Evolutionary conservation across 2,888 invertebrate genomes (phyloP), one percentile per base, ranked within the genome.

Genomic region (Steinernema carpocapsae): DNA sequence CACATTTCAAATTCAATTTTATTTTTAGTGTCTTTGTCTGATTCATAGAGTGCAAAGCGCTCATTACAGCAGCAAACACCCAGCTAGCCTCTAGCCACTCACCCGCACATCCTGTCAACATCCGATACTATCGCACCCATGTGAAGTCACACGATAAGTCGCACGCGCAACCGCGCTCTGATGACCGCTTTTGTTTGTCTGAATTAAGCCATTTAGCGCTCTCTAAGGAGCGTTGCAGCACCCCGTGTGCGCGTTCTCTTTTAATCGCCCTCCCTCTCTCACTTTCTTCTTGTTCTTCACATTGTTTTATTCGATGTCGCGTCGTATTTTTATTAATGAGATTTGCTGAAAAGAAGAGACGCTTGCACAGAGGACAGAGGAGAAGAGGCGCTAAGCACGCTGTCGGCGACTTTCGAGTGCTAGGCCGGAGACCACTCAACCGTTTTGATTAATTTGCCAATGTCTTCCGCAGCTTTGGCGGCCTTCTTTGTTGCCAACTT

Each of bases 391-490:
- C 32, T 12, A 22, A 19, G 64, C 24, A 26, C 24, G 56, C 56
- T 56, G 56, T 64, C 64, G 64, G 32, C 64, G 64, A 64, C 64
- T 64, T 64, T 64, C 37, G 64, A 64, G 64, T 64, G 64, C 2
- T 29, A 32, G 17, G 32, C 64, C 32, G 4, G 37, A 37, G 37
- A 37, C 32, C 64, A 32, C 64, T 29, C 32, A 29, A 6, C 26
- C 64, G 64, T 32, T 64, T 64, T 64, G 64, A 64, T 64, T 64
- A 64, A 64, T 64, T 64, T 17, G 64, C 64, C 64, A n/a, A 64
- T 32, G 64, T 64, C 64, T 64, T 64, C 32, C 29, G 32, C 32
- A 29, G 64, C 64, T n/a, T 10, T 19, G 52, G 22, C 52, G 24
- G 24, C 22, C 64, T 14, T 1, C 64, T 64, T 32, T 64, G 64